Evolutionary conservation across 2,797 vertebrate genomes (phyloP).

Genomic region (Podarcis lilfordi): DNA sequence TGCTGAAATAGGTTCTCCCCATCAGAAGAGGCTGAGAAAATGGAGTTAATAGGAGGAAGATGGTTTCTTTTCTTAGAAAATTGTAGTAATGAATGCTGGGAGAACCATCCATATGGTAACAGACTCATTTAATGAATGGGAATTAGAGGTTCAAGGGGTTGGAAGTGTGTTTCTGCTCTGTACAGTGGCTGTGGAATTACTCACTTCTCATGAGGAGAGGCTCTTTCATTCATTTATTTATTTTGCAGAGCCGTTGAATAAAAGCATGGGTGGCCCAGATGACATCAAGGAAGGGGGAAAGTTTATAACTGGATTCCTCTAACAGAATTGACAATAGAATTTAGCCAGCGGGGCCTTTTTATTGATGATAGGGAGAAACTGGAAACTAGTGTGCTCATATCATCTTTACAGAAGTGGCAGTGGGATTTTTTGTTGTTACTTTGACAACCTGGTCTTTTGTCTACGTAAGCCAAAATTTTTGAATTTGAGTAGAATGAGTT

Average conservation of each 20-base stretch:
- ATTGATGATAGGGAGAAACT: conserved; percentile 22
- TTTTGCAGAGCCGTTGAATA: neutral
- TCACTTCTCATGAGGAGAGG: neutral
- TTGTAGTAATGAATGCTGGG: neutral
- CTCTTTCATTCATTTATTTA: neutral
- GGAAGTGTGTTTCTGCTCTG: conserved; percentile 18
- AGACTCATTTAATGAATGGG: conserved; percentile 6
- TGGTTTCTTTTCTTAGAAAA: neutral
- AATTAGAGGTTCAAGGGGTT: conserved; percentile 26
- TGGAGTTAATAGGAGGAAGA: neutral
- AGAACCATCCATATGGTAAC: conserved; percentile 27
- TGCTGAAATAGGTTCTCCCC: neutral
- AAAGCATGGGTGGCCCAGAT: neutral
- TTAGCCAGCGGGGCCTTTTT: neutral
- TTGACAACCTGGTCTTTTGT: neutral
- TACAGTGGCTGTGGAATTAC: neutral
- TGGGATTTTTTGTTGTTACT: neutral
- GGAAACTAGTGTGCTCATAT: neutral
- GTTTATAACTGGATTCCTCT: neutral
- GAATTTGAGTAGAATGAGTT: neutral
- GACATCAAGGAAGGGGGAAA: neutral
- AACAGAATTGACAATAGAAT: conserved; percentile 22
- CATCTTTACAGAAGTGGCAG: neutral
- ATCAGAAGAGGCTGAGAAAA: neutral
- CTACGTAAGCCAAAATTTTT: neutral